Conservation (phyloP, 2,113 vertebrate species). For the Ginglymostoma cirratum region DNA sequence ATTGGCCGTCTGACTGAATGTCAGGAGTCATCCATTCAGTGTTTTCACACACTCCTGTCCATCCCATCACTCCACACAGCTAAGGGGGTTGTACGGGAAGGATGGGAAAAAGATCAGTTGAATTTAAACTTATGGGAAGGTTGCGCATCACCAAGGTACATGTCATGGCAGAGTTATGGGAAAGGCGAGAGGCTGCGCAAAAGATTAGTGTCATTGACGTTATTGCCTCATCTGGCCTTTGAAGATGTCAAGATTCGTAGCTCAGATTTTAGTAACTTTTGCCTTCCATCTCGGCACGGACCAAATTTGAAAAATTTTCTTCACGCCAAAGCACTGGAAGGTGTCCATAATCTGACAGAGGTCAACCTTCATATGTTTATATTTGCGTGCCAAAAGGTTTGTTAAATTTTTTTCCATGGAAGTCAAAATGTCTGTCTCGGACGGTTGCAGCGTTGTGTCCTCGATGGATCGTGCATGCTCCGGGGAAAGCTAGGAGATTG, state of each 20-base stretch:
- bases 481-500: conserved; percentile 99
- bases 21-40: neutral
- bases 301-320: neutral
- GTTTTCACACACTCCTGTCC: neutral
- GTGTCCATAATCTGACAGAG: neutral
- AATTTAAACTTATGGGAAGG: neutral
- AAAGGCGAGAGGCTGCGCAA: neutral
- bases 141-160: neutral
- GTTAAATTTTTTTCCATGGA: neutral
- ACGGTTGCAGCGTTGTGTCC: conserved; percentile 52
- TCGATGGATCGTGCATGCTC: conserved; percentile 93
- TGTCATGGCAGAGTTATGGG: neutral
- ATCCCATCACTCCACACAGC: neutral
- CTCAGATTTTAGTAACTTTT: neutral
- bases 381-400: neutral
- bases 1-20: neutral
- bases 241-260: neutral
- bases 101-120: neutral
- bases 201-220: neutral
- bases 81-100: neutral
- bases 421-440: neutral
- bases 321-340: neutral
- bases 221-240: neutral
- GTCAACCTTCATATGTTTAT: neutral
- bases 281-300: neutral